phyloP scores from a whole-genome alignment of 2,113 vertebrate species.

The Sylvietta virens region DNA sequence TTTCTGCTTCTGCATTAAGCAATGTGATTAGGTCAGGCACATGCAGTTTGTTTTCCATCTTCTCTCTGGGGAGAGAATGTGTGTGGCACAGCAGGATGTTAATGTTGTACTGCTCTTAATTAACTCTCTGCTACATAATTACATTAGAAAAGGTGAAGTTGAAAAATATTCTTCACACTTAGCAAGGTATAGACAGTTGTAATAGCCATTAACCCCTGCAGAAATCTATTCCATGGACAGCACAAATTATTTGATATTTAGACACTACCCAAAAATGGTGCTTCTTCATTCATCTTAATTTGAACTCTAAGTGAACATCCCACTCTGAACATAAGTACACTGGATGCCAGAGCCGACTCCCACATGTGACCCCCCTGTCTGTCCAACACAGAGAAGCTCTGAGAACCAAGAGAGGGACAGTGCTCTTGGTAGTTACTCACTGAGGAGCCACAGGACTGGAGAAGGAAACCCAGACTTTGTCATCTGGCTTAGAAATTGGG shows the following conservation, averaged over 20 bases:
- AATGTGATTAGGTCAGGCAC: background rate
- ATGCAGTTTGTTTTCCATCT: background rate
- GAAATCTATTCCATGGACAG: background rate
- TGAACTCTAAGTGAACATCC: background rate
- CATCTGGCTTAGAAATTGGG: background rate
- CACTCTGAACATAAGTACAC: background rate
- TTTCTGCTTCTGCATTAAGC: background rate
- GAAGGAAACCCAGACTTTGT: background rate
- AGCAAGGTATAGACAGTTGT: background rate
- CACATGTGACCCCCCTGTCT: background rate
- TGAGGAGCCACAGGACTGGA: background rate
- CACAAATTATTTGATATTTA: background rate
- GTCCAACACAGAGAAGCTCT: fast-evolving
- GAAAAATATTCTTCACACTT: background rate
- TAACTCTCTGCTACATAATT: background rate
- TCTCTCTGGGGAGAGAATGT: background rate
- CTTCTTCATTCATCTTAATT: background rate
- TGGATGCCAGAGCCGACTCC: background rate
- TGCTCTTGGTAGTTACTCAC: fast-evolving
- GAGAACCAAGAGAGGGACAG: background rate
- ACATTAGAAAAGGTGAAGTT: background rate
- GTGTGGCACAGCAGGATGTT: background rate
- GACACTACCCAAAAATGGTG: background rate
- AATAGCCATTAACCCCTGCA: background rate
- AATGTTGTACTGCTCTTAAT: background rate